Evolutionary conservation across 2,113 vertebrate species (phyloP).

Genomic region (Sceloporus tristichus): DNA sequence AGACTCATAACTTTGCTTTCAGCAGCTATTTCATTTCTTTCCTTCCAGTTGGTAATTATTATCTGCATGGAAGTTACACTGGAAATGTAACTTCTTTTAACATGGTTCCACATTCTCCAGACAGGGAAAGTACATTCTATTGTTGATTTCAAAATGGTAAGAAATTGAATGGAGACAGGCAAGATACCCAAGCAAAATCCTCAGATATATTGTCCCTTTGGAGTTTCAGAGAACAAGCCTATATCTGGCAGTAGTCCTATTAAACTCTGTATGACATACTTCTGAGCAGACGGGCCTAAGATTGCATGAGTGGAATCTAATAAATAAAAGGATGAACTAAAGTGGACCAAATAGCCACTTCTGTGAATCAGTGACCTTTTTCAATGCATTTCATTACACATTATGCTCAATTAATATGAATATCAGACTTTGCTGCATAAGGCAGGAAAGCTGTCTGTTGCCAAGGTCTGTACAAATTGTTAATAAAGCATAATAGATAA

Average conservation of each 20-base stretch:
- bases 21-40: slow-evolving; percentile 9
- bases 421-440: too few relatives aligned
- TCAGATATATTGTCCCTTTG: not conserved
- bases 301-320: slow-evolving; percentile 7
- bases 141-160: not conserved
- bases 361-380: slow-evolving; percentile 2
- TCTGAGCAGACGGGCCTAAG: not conserved
- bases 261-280: not conserved
- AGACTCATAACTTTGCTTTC: slow-evolving; percentile 21
- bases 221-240: not conserved
- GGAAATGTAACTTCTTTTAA: not conserved
- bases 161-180: not conserved
- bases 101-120: not conserved
- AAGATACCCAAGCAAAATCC: not conserved
- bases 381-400: not conserved
- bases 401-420: too few relatives aligned
- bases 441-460: too few relatives aligned
- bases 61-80: not conserved
- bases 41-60: not conserved
- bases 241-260: not conserved
- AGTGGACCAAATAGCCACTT: slow-evolving; percentile 10
- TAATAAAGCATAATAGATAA: too few relatives aligned
- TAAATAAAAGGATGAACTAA: slow-evolving; percentile 12
- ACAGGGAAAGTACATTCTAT: not conserved
- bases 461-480: too few relatives aligned